Base-by-base conservation (phyloP, 1,140 invertebrate genomes). In the Bombus confusus region DNA sequence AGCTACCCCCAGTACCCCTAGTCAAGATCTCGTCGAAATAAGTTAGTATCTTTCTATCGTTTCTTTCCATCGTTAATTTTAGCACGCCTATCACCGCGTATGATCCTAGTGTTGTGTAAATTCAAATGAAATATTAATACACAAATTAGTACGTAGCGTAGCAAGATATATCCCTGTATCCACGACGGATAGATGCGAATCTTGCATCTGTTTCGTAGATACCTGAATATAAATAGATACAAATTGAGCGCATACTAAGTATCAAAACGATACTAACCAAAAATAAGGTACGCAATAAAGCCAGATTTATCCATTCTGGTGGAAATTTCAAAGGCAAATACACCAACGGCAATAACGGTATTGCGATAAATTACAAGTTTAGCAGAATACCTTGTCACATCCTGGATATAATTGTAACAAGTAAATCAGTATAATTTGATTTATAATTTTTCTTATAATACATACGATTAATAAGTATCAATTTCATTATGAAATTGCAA, bases 1-100 rank as follows among this genome's bases (percentile, higher is more conserved):
- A 73, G 97, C 97, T 5, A 98, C 98, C 5, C 97, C 98, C n/a
- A 98, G 97, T 72, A 98, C 97, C 72, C 97, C 97, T 5, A 96
- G 95, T 87, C 94, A 95, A 89, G 95, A 95, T 88, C 94, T 95
- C 86, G 94, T 95, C 85, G 94, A 95, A 91, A 95, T 95, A 90
- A 93, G 94, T 95, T 80, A 94, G 94, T 94, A 90, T 85, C n/a
- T 39, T 43, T 47, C 28, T 28, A 2, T 3, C 15, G 31, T 57
- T 39, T 37, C 28, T 10, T 31, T 43, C 3, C 6, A 28, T 28
- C 5, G 3, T 39, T 12, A 10, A 69, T 18, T n/a, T 80, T 37
- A 43, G 13, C 28, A 31, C 34, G 18, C 22, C 34, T 6, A 13
- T 71, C 3, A 12, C 13, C 9, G 9, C 9, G 10, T n/a, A 31